Evolutionary conservation across 2,797 vertebrate genomes (phyloP).

Genomic region (Aeoliscus strigatus): DNA sequence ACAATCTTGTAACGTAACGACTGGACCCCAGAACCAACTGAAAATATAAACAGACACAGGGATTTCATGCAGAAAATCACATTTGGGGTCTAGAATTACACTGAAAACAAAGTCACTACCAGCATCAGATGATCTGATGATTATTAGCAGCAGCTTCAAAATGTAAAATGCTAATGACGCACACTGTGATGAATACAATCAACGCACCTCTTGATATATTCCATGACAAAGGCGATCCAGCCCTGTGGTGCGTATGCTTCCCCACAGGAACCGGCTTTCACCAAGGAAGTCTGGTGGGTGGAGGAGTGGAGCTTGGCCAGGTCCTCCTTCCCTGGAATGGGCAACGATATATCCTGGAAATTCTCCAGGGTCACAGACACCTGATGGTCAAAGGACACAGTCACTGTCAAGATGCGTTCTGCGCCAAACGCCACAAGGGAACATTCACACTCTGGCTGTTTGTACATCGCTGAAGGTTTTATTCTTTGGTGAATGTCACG

Average conservation of each 20-base stretch:
- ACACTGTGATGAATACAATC: background rate
- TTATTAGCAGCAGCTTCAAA: no score
- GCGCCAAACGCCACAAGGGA: no score
- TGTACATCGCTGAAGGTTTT: background rate
- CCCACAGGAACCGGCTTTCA: constrained; percentile 94
- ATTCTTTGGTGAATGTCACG: background rate
- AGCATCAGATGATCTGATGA: no score
- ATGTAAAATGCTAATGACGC: constrained; percentile 7
- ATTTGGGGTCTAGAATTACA: no score
- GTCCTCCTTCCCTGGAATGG: constrained; percentile 98
- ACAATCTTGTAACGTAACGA: constrained; percentile 98
- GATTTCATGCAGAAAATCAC: background rate
- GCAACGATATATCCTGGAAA: constrained; percentile 98
- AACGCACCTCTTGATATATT: constrained; percentile 93
- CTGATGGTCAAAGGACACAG: constrained; percentile 63
- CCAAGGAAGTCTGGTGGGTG: constrained; percentile 89
- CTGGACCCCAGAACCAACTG: constrained; percentile 99
- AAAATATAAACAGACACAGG: constrained; percentile 44
- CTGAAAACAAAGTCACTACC: background rate
- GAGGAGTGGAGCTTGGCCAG: constrained; percentile 96
- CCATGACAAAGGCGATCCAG: constrained; percentile 96
- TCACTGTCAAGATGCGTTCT: no score
- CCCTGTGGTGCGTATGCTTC: constrained; percentile 95
- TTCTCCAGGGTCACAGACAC: constrained; percentile 96
- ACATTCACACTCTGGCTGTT: no score